Conservation (phyloP, 2,113 vertebrate genomes). For the Micromys minutus region DNA sequence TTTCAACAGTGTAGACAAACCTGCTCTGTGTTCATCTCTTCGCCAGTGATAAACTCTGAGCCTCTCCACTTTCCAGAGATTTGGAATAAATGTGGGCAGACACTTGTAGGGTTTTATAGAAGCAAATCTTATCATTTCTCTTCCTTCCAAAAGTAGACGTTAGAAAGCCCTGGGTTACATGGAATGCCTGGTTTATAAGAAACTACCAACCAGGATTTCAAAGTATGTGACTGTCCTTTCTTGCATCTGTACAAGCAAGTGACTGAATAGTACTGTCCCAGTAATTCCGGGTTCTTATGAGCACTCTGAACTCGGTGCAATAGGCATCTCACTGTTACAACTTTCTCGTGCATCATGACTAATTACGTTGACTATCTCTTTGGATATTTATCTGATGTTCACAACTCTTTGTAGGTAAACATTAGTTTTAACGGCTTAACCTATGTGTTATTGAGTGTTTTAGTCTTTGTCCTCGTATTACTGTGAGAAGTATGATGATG, state of each 20-base stretch:
- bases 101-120: neutral
- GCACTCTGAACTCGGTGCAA: neutral
- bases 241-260: neutral
- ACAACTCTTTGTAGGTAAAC: neutral
- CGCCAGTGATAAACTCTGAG: neutral
- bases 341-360: neutral
- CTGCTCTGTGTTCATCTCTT: neutral
- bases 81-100: slow-evolving; percentile 31
- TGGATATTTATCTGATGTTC: neutral
- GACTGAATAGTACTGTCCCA: neutral
- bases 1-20: neutral
- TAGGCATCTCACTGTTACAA: neutral
- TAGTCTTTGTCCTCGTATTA: neutral
- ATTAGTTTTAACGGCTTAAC: slow-evolving; percentile 1
- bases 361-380: neutral
- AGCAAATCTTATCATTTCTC: neutral
- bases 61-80: neutral
- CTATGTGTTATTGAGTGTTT: neutral
- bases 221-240: neutral
- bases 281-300: neutral
- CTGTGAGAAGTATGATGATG: too few species aligned
- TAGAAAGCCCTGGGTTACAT: neutral
- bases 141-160: neutral
- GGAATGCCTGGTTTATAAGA: neutral
- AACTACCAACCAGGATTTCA: slow-evolving; percentile 13